These are phyloP conservation scores for Anseranas semipalmata DNA, from an alignment of 2,113 vertebrate genomes.

Conservation along the genomic window DNA sequence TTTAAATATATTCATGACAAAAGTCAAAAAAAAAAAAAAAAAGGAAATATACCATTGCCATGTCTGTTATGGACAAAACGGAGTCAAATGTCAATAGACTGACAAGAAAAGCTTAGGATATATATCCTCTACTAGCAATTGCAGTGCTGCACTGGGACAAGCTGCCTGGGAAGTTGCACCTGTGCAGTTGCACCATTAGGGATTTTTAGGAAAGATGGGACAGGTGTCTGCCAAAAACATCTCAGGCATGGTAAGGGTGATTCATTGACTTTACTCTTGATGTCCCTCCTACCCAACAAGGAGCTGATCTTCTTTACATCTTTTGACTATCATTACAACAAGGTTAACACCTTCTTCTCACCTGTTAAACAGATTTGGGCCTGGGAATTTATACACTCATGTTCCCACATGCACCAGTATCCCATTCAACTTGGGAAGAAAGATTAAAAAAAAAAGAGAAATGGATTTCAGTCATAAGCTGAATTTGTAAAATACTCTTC, in stretches of 20 bases:
- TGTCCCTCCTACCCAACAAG: background rate
- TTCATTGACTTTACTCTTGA: background rate
- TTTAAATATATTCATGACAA: background rate
- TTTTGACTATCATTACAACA: background rate
- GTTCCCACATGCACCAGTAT: background rate
- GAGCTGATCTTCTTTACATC: background rate
- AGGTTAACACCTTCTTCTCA: background rate
- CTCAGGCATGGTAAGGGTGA: background rate
- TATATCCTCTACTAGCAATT: background rate
- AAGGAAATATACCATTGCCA: background rate
- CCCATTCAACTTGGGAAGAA: background rate
- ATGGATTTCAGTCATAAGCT: background rate
- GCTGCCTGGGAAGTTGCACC: accelerated
- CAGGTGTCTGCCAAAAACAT: background rate
- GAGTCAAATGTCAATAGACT: background rate
- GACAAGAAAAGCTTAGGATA: background rate
- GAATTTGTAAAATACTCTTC: background rate
- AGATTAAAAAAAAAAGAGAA: background rate
- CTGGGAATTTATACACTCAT: background rate
- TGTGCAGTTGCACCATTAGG: background rate
- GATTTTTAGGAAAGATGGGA: background rate
- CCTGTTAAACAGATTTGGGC: background rate
- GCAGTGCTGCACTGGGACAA: background rate
- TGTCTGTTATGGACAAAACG: background rate
- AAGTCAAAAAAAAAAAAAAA: no score